Evolutionary conservation across 2,797 vertebrate species (phyloP), one percentile per base, ranked within the genome.

Genomic region (Cetoscarus ocellatus): DNA sequence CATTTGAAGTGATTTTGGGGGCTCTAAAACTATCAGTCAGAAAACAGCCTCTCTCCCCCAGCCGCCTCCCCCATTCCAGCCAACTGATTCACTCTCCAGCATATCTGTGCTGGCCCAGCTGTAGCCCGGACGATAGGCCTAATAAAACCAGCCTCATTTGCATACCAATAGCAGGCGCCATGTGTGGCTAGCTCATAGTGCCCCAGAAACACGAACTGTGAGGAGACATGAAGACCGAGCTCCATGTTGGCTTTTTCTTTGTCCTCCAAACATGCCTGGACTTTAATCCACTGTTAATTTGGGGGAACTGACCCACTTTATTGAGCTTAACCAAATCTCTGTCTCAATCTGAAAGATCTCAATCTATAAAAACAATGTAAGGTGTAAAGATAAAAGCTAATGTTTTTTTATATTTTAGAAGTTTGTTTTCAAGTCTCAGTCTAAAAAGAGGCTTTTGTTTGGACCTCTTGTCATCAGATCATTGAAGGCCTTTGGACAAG

Each of bases 91-190:
- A 88, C 91, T 93, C 87, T 90, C 79, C 73, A 86, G 91, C 93
- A 95, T 95, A 94, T 94, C 92, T 95, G 82, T 79, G 90, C 73
- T 45, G 77, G 91, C 77, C 92, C 93, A 94, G 94, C 94, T 94
- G 94, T 95, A 93, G 92, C 91, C 94, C 92, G 93, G 95, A 95
- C 93, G 93, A 95, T 94, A 91, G 89, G 84, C 89, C 91, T 91
- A 92, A 93, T 94, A 93, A 94, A 94, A 87, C 88, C 85, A 81
- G 77, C 3, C 3, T 82, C 66, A 95, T 95, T 95, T 93, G 92
- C 95, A 95, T 95, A 79, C 93, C 90, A 94, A 95, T 94, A 77
- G 90, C 61, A 62, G 71, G 88, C 91, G 57, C 92, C 91, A 93
- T 95, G 93, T 94, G 93, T 93, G 93, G 90, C 87, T 88, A 84